Conservation (phyloP, 2,888 invertebrate species). For the Sinelater perroti region DNA sequence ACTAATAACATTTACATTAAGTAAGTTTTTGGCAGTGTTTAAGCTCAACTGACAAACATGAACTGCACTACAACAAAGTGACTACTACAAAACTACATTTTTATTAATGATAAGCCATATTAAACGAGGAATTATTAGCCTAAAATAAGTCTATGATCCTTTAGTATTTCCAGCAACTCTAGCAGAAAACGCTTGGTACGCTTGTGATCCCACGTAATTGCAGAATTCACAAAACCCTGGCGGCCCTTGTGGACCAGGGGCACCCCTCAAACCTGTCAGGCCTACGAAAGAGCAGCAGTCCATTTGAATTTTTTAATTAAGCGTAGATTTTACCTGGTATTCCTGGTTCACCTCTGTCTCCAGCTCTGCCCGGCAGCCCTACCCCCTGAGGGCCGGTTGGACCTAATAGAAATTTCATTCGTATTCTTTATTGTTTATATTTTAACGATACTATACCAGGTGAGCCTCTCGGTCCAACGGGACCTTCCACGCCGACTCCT, state of each 20-base stretch:
- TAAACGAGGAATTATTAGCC: too few relatives aligned
- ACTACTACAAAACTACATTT: too few relatives aligned
- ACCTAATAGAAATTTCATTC: slow-evolving; percentile 65
- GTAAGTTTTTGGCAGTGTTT: too few relatives aligned
- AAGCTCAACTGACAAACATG: too few relatives aligned
- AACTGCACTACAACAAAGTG: too few relatives aligned
- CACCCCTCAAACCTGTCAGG: slow-evolving; percentile 63
- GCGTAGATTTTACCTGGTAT: too few relatives aligned
- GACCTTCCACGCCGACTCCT: slow-evolving; percentile 79
- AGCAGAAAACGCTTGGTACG: slow-evolving; percentile 65
- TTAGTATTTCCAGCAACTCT: slow-evolving; percentile 66
- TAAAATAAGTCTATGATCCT: too few relatives aligned
- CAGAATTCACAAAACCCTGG: slow-evolving; percentile 73
- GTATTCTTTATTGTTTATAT: background rate
- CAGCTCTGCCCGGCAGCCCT: slow-evolving; percentile 74
- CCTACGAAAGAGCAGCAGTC: slow-evolving; percentile 37
- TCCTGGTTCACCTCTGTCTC: slow-evolving; percentile 80
- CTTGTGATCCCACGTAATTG: slow-evolving; percentile 64
- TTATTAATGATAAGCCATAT: too few relatives aligned
- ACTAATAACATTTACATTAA: too few relatives aligned
- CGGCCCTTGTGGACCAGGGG: slow-evolving; percentile 72
- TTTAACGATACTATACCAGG: slow-evolving; percentile 66
- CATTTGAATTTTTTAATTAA: too few relatives aligned
- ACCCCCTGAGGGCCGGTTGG: slow-evolving; percentile 74
- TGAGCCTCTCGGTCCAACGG: slow-evolving; percentile 74